Conservation (phyloP, 1,140 invertebrate species). For the Mesaphorura yosii region DNA sequence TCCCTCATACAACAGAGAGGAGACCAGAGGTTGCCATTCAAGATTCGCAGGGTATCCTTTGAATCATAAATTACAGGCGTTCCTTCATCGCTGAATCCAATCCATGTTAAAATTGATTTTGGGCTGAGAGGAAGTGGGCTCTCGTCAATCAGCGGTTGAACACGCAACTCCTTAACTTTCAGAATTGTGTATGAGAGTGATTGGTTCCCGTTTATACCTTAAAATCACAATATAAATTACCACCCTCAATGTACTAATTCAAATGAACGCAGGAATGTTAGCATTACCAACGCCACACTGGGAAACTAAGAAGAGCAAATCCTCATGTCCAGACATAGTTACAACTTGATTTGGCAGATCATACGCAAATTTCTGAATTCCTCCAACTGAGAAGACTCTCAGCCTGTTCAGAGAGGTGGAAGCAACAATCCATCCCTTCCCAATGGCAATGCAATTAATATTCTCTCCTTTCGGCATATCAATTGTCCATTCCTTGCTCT, state of each 20-base stretch:
- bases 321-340: conserved; percentile 52
- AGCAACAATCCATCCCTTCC: conserved; percentile 60
- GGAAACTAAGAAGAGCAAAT: conserved; percentile 63
- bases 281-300: conserved; percentile 50
- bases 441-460: conserved; percentile 55
- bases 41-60: conserved; percentile 52
- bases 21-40: conserved; percentile 53
- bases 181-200: conserved; percentile 37
- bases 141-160: conserved; percentile 32
- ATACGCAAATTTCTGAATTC: conserved; percentile 64
- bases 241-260: too few species aligned
- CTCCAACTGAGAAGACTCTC: conserved; percentile 69
- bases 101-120: conserved; percentile 58
- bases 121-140: conserved; percentile 54
- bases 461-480: conserved; percentile 65
- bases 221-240: not conserved
- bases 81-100: conserved; percentile 68
- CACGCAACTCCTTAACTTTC: conserved; percentile 31
- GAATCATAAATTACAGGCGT: conserved; percentile 57
- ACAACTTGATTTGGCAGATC: conserved; percentile 59
- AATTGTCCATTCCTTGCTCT: conserved; percentile 76
- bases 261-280: not conserved
- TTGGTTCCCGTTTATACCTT: conserved; percentile 38
- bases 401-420: conserved; percentile 61
- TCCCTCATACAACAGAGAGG: conserved; percentile 59